These are phyloP conservation scores for Halichoeres trimaculatus DNA, from an alignment of 2,113 vertebrate genomes.

Conservation along the genomic window DNA sequence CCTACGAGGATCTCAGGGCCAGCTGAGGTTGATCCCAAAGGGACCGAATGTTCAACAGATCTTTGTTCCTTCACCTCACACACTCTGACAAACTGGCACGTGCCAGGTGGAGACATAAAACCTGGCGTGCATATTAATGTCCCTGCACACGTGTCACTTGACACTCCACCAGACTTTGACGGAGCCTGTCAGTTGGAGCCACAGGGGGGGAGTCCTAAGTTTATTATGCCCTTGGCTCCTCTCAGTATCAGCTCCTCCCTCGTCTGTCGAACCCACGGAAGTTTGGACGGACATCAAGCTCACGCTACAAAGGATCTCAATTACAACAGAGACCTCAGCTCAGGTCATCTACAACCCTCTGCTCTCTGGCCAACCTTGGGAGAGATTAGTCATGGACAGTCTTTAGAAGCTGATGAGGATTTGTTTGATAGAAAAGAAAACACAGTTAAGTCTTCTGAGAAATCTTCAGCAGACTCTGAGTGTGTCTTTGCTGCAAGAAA, in stretches of 20 bases:
- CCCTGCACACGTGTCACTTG: slow-evolving; percentile 14
- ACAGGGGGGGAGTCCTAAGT: slow-evolving; percentile 42
- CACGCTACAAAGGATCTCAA: slow-evolving; percentile 41
- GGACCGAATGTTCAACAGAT: slow-evolving; percentile 8
- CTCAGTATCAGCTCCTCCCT: slow-evolving; percentile 48
- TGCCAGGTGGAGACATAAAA: slow-evolving; percentile 34
- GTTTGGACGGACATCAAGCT: slow-evolving; percentile 63
- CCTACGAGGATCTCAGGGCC: slow-evolving; percentile 31
- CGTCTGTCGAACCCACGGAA: slow-evolving; percentile 26
- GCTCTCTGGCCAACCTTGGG: slow-evolving; percentile 23
- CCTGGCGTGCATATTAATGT: slow-evolving; percentile 20
- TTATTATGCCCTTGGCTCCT: slow-evolving; percentile 77
- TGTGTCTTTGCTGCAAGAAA: slow-evolving; percentile 6
- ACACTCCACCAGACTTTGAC: slow-evolving; percentile 45
- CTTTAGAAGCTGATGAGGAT: slow-evolving; percentile 30
- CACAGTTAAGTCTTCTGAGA: slow-evolving; percentile 17
- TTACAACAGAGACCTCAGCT: slow-evolving; percentile 41
- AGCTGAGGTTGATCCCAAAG: slow-evolving; percentile 19
- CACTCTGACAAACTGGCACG: slow-evolving; percentile 10
- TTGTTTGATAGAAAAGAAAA: slow-evolving; percentile 40
- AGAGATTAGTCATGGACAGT: slow-evolving; percentile 35
- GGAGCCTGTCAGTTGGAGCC: slow-evolving; percentile 37
- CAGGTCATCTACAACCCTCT: slow-evolving; percentile 38
- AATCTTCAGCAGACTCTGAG: slow-evolving; percentile 29
- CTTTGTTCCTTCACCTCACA: not conserved